Evolutionary conservation across 2,797 vertebrate species (phyloP), one percentile per base, ranked within the genome.

Genomic region (Triplophysa yarkandensis): DNA sequence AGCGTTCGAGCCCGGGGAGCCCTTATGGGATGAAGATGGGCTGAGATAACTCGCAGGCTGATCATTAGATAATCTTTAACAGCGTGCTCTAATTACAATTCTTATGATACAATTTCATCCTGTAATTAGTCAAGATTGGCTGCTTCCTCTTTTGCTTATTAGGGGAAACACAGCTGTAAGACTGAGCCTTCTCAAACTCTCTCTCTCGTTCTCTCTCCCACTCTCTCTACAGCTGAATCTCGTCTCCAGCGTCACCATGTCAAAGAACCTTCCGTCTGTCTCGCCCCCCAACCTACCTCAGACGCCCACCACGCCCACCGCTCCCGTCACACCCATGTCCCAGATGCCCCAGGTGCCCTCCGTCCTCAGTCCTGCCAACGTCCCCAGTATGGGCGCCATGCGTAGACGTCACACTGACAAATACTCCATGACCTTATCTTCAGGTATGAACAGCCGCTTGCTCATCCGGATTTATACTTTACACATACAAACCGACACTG

Each of bases 241-340:
- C 92, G 96, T 99, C 90, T 99, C 96, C 89, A 98, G 94, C 85
- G 94, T 98, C 92, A 99, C 97, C 91, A 98, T 98, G 95, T 98
- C 96, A 83, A 99, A 98, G 94, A 99, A 97, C 88, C 88, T 98
- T 90, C 95, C 97, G 88, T 97, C 97, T 57, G 92, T 92, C 79
- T 99, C 97, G 81, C 96, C 97, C 82, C 96, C 97, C 81, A 98
- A 95, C 91, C 95, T 98, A 95, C 96, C 97, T 94, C 97, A 99
- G 92, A 98, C 97, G 82, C 96, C 97, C 86, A 98, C 96, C 88
- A 98, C 97, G 77, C 96, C 97, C 87, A 98, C 96, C 19, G 95
- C 97, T 73, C 97, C 97, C 58, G 93, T 99, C 89, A 98, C 97
- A 73, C 95, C 97, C 83, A 95, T 99, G 94, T 93, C 96, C 83